Evolutionary conservation across 2,797 vertebrate genomes (phyloP), one percentile per base, ranked within the genome.

Genomic region (Mallotus villosus): DNA sequence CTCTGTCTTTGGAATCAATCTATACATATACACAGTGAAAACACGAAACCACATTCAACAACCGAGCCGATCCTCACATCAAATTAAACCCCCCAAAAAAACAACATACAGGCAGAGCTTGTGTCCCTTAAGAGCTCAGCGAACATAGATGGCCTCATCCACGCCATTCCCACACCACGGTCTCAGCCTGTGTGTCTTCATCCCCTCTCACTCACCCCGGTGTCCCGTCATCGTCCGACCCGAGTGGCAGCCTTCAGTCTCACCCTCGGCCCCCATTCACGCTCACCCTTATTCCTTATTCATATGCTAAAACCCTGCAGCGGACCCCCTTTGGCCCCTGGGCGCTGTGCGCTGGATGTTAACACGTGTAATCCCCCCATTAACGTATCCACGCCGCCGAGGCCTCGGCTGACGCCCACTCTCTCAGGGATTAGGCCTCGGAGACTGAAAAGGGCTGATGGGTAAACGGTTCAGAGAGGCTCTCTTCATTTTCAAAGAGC

Each of bases 311-410:
- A 89, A 80, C 82, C 75, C 84, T 75, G 74, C 82, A 84, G 67
- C 60, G 75, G 83, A 85, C 80, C 86, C 86, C 89, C 87, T 88
- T 92, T 90, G 90, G 90, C 90, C 88, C 41, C 85, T 77, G 82
- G 75, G 73, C 87, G 76, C 88, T 85, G 82, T 80, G 81, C 87
- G 86, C 87, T 88, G 83, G 86, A 88, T 91, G 90, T 92, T 93
- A 94, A 93, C 92, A 93, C 77, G 81, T 92, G 91, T 93, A 93
- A 93, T 94, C 92, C 90, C 78, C 85, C 90, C 87, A 91, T 91
- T 93, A 91, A 90, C 81, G 82, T 86, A 64, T 57, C 86, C 80
- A 49, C 81, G 85, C 89, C 89, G 84, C 84, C 81, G 80, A 77
- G 84, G 82, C 81, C 89, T 90, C 86, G 59, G 62, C 65, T 76